These are phyloP conservation scores for Diphyllodes magnificus DNA, from an alignment of 2,113 vertebrate species.

Conservation along the genomic window DNA sequence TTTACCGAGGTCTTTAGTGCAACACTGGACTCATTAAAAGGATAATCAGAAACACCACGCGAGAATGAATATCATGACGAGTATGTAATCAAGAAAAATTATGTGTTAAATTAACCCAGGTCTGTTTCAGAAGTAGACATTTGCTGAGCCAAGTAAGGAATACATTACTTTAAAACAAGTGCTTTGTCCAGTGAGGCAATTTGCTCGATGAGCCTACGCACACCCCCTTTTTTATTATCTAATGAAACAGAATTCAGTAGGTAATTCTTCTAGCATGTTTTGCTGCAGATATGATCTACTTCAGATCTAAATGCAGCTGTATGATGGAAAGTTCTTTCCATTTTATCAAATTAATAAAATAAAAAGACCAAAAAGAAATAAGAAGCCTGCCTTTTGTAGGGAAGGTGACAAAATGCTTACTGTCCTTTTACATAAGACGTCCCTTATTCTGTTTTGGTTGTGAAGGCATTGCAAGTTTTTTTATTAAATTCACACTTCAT, in stretches of 20 bases:
- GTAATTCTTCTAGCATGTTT: not conserved
- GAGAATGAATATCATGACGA: not conserved
- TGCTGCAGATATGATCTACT: not conserved
- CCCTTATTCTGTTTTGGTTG: not conserved
- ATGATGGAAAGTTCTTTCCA: not conserved
- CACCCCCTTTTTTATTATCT: not conserved
- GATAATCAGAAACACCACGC: not conserved
- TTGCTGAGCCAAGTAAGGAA: not conserved
- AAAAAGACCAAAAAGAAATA: not conserved
- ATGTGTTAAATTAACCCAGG: not conserved
- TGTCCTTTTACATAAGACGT: accelerated
- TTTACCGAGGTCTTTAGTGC: not conserved
- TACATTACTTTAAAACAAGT: not conserved
- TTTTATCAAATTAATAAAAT: not conserved
- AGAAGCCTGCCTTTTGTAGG: not conserved
- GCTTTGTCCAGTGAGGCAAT: not conserved
- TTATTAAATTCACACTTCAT: not conserved
- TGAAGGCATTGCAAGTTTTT: not conserved
- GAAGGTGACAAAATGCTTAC: not conserved
- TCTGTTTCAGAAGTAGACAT: not conserved
- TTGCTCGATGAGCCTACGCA: not conserved
- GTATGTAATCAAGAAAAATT: not conserved
- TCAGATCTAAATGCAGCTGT: not conserved
- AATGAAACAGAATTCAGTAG: not conserved
- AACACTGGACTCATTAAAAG: not conserved